Base-by-base conservation (phyloP, 2,888 invertebrate species). In the Incurvaria masculella region DNA sequence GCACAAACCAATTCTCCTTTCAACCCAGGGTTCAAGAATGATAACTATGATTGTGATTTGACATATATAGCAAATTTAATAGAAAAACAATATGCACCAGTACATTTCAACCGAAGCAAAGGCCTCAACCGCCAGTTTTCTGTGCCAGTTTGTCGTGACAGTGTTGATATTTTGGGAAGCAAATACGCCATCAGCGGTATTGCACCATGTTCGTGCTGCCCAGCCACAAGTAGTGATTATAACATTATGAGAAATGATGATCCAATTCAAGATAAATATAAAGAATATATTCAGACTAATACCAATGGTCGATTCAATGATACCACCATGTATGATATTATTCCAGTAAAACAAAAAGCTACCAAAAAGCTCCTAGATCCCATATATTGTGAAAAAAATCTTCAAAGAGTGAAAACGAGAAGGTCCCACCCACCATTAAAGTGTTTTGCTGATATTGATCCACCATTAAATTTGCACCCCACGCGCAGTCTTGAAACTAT, bases 301-400 rank as follows among this genome's bases (percentile, higher is more conserved):
- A 54, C 55, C 14, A 59, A 56, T 16, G 57, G 58, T 20, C 49
- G 55, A 33, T 71, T 66, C 55, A 69, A 74, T 47, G 68, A 75
- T 51, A 64, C 71, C 2, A 66, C 64, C 47, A 58, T 65, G 26
- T 73, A 73, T 43, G 76, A 76, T 52, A 52, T 73, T 17, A 53
- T 69, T 18, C 75, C 75, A 2, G 74, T 75, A 2, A 74, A 63
- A 55, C 74, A 75, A 53, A 64, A 61, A 21, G 44, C 64, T 2
- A 17, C 53, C 4, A 64, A 61, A 54, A 48, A 49, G 17, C 17
- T 16, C n/a, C 4, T 8, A n/a, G 40, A 33, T 14, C 14, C n/a
- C 14, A 33, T 11, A 4, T 14, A 33, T 11, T 33, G 3, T 33
- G 33, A 33, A 33, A n/a, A n/a, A 14, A 14, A 4, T 3, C 33